Evolutionary conservation across 2,888 invertebrate species (phyloP), one percentile per base, ranked within the genome.

Genomic region (Ormyrus pomaceus): DNA sequence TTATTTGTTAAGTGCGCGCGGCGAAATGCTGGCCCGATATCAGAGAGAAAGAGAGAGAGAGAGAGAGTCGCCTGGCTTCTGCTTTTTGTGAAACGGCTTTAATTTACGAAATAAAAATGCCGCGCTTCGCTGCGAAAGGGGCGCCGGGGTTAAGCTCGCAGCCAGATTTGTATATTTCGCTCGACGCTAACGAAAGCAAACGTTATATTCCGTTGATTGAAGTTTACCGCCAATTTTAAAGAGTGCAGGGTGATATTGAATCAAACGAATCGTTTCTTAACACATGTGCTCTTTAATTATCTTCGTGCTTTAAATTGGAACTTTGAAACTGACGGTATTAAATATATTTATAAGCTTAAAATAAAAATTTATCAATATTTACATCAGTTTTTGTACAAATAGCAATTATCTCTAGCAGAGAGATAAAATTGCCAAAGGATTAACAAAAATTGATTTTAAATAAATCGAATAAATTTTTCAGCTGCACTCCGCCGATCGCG

Each of bases 51-150:
- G 19, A 19, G 19, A 19, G 19, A 19, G 19, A 19, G 1, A 19
- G 9, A 9, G 62, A 7, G 59, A 8, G 9, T 53, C 53, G 55
- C 55, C 51, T 53, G 45, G 51, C n/a, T 51, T 62, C 62, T 59
- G 62, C 48, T 55, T 56, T 61, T 61, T 71, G 56, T 65, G 46
- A 73, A 62, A 56, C 8, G 46, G 19, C 56, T 73, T 65, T 73
- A 73, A 73, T 73, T 19, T 73, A 45, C 65, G 4, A 46, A 65
- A 73, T 73, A 65, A 73, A 73, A 73, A 73, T 10, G 19, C 56
- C 13, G 56, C 46, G 56, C 19, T 34, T 11, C 19, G 1, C 13
- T 55, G 13, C 5, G 1, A 55, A 13, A 56, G 46, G 45, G 5
- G n/a, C 34, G 10, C 11, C 13, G 48, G n/a, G 58, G 46, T 56